phyloP scores from a whole-genome alignment of 2,888 invertebrate genomes.

The Orthonychiurus folsomi region DNA sequence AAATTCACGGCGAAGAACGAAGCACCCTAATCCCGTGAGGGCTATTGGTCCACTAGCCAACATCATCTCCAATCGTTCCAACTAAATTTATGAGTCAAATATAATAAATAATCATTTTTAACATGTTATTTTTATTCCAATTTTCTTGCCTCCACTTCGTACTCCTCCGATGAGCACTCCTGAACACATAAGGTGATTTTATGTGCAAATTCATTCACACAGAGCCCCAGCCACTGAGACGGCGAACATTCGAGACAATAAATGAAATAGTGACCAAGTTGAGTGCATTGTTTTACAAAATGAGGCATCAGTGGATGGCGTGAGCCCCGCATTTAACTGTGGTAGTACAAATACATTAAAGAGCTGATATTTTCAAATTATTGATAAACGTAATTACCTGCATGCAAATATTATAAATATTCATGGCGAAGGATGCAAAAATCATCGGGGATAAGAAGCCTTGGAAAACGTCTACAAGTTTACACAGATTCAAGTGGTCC shows the following conservation, averaged over 20 bases:
- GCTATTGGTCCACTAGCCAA: slow-evolving; percentile 27
- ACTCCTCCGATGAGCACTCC: slow-evolving; percentile 27
- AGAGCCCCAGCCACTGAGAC: slow-evolving; percentile 28
- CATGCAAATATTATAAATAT: slow-evolving; percentile 28
- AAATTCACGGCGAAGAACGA: slow-evolving; percentile 29
- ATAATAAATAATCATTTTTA: not conserved
- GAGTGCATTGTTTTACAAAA: not conserved
- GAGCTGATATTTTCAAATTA: not conserved
- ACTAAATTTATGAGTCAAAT: slow-evolving; percentile 13
- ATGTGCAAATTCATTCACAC: slow-evolving; percentile 33
- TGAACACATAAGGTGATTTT: slow-evolving; percentile 24
- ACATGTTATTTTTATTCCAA: not conserved
- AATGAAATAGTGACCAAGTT: slow-evolving; percentile 18
- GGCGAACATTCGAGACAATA: slow-evolving; percentile 20
- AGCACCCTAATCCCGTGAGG: slow-evolving; percentile 30
- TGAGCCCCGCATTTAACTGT: slow-evolving; percentile 31
- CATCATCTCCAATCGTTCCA: slow-evolving; percentile 32
- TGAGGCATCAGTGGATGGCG: slow-evolving; percentile 15
- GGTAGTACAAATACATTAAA: not conserved
- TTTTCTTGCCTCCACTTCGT: slow-evolving; percentile 27
- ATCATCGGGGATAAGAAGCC: slow-evolving; percentile 30
- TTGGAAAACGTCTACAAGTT: slow-evolving; percentile 29
- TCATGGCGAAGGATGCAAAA: slow-evolving; percentile 29
- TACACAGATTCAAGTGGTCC: slow-evolving; percentile 29
- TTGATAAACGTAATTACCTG: slow-evolving; percentile 18